Evolutionary conservation across 2,888 invertebrate species (phyloP).

Genomic region (Lasioglossum malachurum): DNA sequence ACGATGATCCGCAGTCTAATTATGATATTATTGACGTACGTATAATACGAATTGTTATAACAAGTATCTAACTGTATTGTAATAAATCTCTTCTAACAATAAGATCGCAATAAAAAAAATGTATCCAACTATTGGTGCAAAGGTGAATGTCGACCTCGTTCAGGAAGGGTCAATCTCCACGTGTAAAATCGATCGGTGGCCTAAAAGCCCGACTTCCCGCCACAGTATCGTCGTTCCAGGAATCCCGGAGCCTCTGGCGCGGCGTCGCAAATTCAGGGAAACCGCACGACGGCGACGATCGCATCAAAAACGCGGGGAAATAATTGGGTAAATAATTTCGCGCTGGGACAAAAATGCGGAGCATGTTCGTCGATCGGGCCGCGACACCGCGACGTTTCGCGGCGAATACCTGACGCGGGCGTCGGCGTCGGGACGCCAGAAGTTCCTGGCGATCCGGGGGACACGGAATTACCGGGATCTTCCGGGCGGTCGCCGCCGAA

Average conservation of each 20-base stretch:
- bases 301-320: background rate
- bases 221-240: background rate
- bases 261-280: background rate
- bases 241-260: background rate
- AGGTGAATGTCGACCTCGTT: background rate
- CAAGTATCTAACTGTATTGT: no score
- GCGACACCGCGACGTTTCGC: background rate
- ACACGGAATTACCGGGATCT: background rate
- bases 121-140: background rate
- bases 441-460: background rate
- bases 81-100: no score
- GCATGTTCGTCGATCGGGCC: background rate
- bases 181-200: background rate
- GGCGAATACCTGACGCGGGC: background rate
- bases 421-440: background rate
- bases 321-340: background rate
- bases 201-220: background rate
- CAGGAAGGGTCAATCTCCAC: background rate
- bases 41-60: no score
- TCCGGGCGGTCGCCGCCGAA: background rate
- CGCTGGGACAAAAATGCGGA: background rate
- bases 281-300: background rate
- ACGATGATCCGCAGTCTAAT: no score
- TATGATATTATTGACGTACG: no score
- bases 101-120: no score